Evolutionary conservation across 1,140 invertebrate species (phyloP).

Genomic region (Matsumurasca onukii): DNA sequence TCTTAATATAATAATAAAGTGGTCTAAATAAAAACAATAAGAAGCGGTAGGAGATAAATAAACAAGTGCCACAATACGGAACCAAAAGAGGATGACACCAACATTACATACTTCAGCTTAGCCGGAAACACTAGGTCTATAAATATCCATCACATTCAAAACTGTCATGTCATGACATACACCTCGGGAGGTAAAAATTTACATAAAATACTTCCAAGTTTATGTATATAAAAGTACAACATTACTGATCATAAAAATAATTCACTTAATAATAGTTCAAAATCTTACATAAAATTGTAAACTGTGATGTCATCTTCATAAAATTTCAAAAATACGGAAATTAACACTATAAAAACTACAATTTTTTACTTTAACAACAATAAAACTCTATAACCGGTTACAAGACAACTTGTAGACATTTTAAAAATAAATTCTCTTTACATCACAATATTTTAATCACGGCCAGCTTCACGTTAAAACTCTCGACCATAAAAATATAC

Average conservation of each 20-base stretch:
- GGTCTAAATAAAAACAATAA: constrained; percentile 36
- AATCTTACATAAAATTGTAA: constrained; percentile 11
- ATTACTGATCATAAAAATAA: too few species aligned
- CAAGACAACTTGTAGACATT: constrained; percentile 29
- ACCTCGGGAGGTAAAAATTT: constrained; percentile 24
- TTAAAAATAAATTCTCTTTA: constrained; percentile 36
- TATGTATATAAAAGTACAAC: background rate
- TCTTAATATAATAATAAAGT: constrained; percentile 37
- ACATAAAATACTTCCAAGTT: constrained; percentile 13
- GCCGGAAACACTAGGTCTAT: constrained; percentile 14
- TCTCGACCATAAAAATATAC: constrained; percentile 33
- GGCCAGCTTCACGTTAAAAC: constrained; percentile 31
- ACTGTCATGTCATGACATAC: too few species aligned
- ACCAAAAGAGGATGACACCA: constrained; percentile 9
- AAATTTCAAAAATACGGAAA: constrained; percentile 29
- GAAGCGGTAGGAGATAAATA: constrained; percentile 32
- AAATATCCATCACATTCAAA: too few species aligned
- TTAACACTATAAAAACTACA: constrained; percentile 34
- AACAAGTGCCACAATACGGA: constrained; percentile 32
- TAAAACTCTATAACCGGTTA: constrained; percentile 35
- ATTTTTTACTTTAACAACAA: constrained; percentile 33
- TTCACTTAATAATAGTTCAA: constrained; percentile 6
- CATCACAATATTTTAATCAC: constrained; percentile 34
- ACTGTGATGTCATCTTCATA: constrained; percentile 27
- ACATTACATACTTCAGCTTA: constrained; percentile 26